Base-by-base conservation (phyloP, 2,888 invertebrate species). In the Eupithecia subumbrata region DNA sequence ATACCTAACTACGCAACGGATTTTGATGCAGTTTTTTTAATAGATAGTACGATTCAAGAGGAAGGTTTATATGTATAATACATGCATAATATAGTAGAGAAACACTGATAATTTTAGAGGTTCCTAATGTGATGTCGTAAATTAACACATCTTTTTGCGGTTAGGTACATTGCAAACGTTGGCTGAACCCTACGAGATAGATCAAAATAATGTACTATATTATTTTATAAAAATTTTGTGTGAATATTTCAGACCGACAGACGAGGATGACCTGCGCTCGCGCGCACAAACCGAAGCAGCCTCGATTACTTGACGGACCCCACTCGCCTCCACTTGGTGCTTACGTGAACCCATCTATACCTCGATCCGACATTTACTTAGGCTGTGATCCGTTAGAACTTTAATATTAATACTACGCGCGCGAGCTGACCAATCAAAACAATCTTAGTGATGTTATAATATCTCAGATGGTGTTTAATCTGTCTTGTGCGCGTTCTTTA, bases 371-470 rank as follows among this genome's bases (percentile, higher is more conserved):
- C 83, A 84, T 87, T 84, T 90, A 91, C 90, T 86, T 89, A 90
- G 95, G 95, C 95, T 95, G 95, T 95, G 95, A 95, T 93, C 94
- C 92, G 90, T 90, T 89, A 91, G 85, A 89, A 87, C 87, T 91
- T 84, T 89, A 86, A 79, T 83, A 79, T 80, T 79, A 34, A 25
- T 60, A 60, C 5, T 4, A 56, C 52, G 16, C 78, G 70, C 68
- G 52, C 60, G 60, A 25, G 60, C 14, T 60, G 56, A 56, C 22
- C 56, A 22, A 56, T 22, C 56, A 56, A 22, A 56, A 25, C 60
- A 60, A 25, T 14, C 60, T 56, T 22, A n/a, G 22, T 12, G 56
- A 56, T 56, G 56, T 22, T 56, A 52, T 12, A 56, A 12, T 12
- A 9, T 52, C 9, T 9, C 9, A 25, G 25, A 25, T 22, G 56